Evolutionary conservation across 1,140 invertebrate species (phyloP).

Genomic region (Anadara kagoshimensis): DNA sequence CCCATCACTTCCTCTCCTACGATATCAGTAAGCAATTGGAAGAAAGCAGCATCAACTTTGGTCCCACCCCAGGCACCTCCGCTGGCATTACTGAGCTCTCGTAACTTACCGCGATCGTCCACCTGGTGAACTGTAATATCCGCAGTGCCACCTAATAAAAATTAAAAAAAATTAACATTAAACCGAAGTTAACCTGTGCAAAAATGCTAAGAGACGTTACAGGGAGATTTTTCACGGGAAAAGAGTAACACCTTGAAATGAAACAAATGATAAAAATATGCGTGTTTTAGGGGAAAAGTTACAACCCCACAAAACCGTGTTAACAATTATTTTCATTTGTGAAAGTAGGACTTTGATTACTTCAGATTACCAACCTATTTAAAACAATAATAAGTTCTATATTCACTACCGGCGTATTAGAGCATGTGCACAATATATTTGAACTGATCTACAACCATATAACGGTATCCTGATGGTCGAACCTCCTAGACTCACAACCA

Average conservation of each 20-base stretch:
- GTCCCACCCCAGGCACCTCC: conserved; percentile 52
- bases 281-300: too few relatives aligned
- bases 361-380: too few relatives aligned
- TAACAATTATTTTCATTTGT: not conserved
- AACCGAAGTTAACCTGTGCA: not conserved
- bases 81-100: conserved; percentile 39
- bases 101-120: conserved; percentile 24
- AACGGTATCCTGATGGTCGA: not conserved
- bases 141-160: conserved; percentile 46
- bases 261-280: not conserved
- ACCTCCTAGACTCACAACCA: not conserved
- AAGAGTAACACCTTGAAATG: not conserved
- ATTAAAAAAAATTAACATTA: conserved; percentile 1
- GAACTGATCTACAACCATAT: too few relatives aligned
- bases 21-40: conserved; percentile 32
- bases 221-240: not conserved
- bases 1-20: conserved; percentile 31
- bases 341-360: too few relatives aligned
- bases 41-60: conserved; percentile 45
- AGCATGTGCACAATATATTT: too few relatives aligned
- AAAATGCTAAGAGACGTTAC: not conserved
- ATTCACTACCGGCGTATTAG: too few relatives aligned
- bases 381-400: too few relatives aligned
- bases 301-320: not conserved
- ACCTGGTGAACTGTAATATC: conserved; percentile 50